Conservation (phyloP, 2,888 invertebrate species). For the Pseudoips prasinana region DNA sequence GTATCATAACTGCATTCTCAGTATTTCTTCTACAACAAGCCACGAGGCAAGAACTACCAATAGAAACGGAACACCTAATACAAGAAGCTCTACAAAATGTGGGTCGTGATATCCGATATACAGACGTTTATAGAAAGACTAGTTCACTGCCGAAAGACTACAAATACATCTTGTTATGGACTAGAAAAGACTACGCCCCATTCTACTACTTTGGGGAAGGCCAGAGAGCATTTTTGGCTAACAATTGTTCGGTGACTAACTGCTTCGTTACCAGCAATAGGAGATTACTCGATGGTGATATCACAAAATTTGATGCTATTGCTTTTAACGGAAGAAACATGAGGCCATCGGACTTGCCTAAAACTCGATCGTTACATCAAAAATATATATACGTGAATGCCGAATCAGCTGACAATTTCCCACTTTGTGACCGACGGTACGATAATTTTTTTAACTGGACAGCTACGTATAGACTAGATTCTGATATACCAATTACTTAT, state of each 20-base stretch:
- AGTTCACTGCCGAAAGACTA: conserved; percentile 45
- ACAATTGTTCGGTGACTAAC: conserved; percentile 10
- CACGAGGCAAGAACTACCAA: conserved; percentile 23
- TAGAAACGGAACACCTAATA: conserved; percentile 37
- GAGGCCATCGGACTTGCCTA: background rate
- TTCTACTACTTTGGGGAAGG: conserved; percentile 53
- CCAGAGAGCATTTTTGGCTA: conserved; percentile 39
- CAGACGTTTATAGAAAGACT: conserved; percentile 54
- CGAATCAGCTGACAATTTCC: conserved; percentile 48
- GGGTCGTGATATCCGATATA: conserved; percentile 52
- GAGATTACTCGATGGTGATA: conserved; percentile 3
- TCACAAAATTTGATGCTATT: conserved; percentile 9
- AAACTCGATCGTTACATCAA: conserved; percentile 8
- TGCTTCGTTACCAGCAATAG: conserved; percentile 18
- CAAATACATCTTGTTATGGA: conserved; percentile 67
- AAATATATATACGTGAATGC: conserved; percentile 28
- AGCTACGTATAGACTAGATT: conserved; percentile 52
- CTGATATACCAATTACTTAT: conserved; percentile 48
- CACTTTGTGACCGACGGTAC: conserved; percentile 33
- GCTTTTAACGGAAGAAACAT: conserved; percentile 8
- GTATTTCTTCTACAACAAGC: conserved; percentile 48
- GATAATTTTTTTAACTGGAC: conserved; percentile 54
- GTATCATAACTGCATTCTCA: conserved; percentile 43
- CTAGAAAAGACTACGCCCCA: conserved; percentile 46
- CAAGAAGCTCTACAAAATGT: conserved; percentile 57